Percentiles rank a stretch among this genome's conserved stretches.
These are phyloP conservation scores for Carduelis carduelis DNA, from an alignment of 2,797 vertebrate genomes.

Conservation along the genomic window DNA sequence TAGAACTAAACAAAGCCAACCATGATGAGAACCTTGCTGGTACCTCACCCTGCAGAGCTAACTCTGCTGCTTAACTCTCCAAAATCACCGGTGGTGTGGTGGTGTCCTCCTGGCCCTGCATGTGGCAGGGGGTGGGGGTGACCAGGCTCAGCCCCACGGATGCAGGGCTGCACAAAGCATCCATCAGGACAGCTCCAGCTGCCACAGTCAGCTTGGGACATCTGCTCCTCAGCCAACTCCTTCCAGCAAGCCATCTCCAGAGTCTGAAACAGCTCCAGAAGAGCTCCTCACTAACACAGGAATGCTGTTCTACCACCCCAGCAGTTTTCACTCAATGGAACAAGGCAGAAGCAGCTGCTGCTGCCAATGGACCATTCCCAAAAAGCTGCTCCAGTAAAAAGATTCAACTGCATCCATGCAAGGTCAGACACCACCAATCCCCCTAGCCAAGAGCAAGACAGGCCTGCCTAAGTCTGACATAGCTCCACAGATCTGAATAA, in stretches of 20 bases:
- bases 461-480: background rate
- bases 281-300: background rate
- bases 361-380: background rate
- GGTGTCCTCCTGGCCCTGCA: background rate
- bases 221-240: background rate
- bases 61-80: background rate
- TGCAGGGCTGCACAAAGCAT: background rate
- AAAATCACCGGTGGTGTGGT: accelerated
- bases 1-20: background rate
- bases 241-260: background rate
- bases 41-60: background rate
- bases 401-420: background rate
- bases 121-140: background rate
- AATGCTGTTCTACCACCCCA: background rate
- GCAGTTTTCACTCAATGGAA: background rate
- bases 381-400: background rate
- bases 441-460: background rate
- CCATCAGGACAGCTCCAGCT: background rate
- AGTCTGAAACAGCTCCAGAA: background rate
- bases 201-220: background rate
- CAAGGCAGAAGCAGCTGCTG: background rate
- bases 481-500: background rate
- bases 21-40: background rate
- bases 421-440: background rate
- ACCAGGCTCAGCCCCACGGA: background rate